A percentile compares a stretch with the other conserved stretches of the same genome.
Evolutionary conservation across 2,888 invertebrate species (phyloP).

Genomic region (Sepioteuthis lessoniana): DNA sequence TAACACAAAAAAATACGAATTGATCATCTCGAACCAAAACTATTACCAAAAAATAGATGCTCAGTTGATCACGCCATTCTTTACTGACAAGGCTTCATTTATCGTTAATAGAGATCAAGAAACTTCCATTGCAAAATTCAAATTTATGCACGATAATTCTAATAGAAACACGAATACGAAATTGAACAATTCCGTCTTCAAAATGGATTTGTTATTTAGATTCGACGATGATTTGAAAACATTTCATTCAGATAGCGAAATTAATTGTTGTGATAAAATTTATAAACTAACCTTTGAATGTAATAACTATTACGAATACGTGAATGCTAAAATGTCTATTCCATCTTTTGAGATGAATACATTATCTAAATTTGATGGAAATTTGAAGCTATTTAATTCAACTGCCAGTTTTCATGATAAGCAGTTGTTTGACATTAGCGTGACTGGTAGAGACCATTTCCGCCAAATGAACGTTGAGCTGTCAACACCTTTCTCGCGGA

Average conservation of each 20-base stretch:
- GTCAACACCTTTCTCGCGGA: no score
- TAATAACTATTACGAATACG: not conserved
- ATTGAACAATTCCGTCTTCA: not conserved
- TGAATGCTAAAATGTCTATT: not conserved
- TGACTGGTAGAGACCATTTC: not conserved
- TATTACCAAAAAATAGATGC: slow-evolving; percentile 51
- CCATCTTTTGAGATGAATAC: not conserved
- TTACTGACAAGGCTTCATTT: not conserved
- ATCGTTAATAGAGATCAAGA: not conserved
- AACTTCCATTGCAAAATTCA: not conserved
- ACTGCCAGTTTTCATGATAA: not conserved
- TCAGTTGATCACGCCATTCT: slow-evolving; percentile 48
- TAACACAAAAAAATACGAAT: not conserved
- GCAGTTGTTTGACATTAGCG: not conserved
- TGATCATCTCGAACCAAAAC: slow-evolving; percentile 25
- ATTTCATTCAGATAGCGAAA: not conserved
- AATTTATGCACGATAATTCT: not conserved
- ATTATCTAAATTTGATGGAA: not conserved
- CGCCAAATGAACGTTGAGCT: not conserved
- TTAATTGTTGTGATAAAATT: not conserved
- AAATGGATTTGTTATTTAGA: not conserved
- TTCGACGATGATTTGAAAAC: not conserved
- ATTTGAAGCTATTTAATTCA: not conserved
- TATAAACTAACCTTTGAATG: not conserved
- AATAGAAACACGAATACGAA: not conserved